A percentile compares a stretch with the other conserved stretches of the same genome.
These are phyloP conservation scores for Rhamnusium bicolor DNA, from an alignment of 2,888 invertebrate species.

Conservation along the genomic window DNA sequence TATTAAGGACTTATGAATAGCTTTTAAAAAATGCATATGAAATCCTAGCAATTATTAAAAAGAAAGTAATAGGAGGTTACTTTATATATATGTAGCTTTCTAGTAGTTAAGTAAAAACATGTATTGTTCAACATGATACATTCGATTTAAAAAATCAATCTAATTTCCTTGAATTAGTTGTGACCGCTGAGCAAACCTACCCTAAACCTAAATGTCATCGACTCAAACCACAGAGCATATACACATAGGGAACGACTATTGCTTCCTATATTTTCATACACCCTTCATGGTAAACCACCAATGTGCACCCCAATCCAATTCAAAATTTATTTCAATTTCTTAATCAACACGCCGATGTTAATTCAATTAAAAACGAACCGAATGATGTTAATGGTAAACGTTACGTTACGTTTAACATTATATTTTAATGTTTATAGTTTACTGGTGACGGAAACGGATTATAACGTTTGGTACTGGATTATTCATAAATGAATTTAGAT, in stretches of 20 bases:
- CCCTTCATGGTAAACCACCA: constrained; percentile 25
- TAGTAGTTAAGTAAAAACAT: no score
- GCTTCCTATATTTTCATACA: constrained; percentile 24
- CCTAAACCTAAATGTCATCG: constrained; percentile 33
- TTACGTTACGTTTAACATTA: not conserved
- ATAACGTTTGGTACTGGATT: no score
- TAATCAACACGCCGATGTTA: constrained; percentile 10
- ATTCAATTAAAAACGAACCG: constrained; percentile 7
- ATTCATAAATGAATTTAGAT: no score
- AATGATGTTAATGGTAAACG: not conserved
- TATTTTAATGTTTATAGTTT: no score
- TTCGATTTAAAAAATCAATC: constrained; percentile 20
- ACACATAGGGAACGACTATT: constrained; percentile 27
- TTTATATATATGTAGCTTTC: no score
- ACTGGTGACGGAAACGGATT: no score
- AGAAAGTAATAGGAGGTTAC: no score
- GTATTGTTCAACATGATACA: no score
- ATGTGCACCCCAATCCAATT: not conserved
- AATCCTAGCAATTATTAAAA: no score
- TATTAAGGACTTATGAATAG: no score
- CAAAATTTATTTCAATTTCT: constrained; percentile 21
- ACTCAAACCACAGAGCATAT: constrained; percentile 17
- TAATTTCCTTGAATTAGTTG: constrained; percentile 24
- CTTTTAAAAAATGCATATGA: no score
- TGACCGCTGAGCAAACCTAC: constrained; percentile 19